A percentile compares a stretch with the other conserved stretches of the same genome.
Conservation (phyloP, 2,113 vertebrate species). For the Solea senegalensis region DNA sequence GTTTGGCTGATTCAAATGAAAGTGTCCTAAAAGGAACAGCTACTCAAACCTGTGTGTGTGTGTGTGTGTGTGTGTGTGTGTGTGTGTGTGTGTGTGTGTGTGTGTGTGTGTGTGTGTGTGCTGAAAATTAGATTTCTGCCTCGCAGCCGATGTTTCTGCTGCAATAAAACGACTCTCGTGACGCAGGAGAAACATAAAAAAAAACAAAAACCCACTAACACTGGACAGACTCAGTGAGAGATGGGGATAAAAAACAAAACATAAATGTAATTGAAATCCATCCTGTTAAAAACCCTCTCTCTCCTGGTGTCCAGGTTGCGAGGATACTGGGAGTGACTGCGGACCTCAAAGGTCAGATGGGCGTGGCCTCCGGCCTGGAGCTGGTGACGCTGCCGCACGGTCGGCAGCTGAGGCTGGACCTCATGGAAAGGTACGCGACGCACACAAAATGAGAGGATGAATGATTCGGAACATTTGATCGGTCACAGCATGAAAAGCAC, state of each 20-base stretch:
- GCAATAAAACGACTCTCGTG: constrained; percentile 10
- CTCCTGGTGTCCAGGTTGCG: constrained; percentile 83
- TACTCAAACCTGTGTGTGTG: not conserved
- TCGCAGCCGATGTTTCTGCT: constrained; percentile 14
- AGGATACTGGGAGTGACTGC: constrained; percentile 90
- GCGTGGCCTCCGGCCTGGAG: constrained; percentile 92
- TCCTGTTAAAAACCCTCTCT: constrained; percentile 8
- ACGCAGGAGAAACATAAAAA: not conserved
- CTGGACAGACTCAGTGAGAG: not conserved
- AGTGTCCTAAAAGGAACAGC: too few relatives aligned
- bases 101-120: not conserved
- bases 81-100: not conserved
- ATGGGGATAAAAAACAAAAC: not conserved
- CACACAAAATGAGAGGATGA: not conserved
- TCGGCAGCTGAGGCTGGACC: constrained; percentile 91
- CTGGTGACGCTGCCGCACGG: constrained; percentile 92
- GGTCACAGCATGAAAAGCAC: too few relatives aligned
- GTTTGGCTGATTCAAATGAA: too few relatives aligned
- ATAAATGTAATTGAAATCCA: not conserved
- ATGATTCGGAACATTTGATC: too few relatives aligned
- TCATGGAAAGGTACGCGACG: constrained; percentile 89
- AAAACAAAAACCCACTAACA: constrained; percentile 4
- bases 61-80: not conserved
- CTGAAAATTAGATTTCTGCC: constrained; percentile 23
- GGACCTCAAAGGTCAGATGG: constrained; percentile 88